Evolutionary conservation across 2,888 invertebrate genomes (phyloP).

Genomic region (Eledona agricola): DNA sequence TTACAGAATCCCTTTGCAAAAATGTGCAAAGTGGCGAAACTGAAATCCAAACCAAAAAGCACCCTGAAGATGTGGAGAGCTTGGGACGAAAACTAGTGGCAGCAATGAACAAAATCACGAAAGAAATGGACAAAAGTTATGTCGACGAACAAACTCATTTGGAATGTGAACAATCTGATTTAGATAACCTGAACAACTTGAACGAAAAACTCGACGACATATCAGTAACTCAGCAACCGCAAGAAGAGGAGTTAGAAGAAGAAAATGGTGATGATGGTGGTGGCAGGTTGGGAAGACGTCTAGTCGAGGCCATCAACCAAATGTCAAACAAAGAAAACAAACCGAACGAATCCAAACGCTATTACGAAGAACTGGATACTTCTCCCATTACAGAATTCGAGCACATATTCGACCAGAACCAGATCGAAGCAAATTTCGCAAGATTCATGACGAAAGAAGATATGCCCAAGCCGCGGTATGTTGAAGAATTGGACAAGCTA

Average conservation of each 20-base stretch:
- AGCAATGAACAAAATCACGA: conserved; percentile 33
- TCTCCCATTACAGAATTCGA: conserved; percentile 16
- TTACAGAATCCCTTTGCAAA: too few species aligned
- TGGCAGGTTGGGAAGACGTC: conserved; percentile 5
- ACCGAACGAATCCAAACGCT: conserved; percentile 22
- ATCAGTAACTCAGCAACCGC: conserved; percentile 14
- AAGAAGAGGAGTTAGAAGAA: conserved; percentile 15
- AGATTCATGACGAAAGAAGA: conserved; percentile 14
- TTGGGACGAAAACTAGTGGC: conserved; percentile 38
- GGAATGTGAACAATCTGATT: conserved; percentile 13
- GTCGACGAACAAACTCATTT: conserved; percentile 13
- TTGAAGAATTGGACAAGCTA: conserved; percentile 42
- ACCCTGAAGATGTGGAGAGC: background rate
- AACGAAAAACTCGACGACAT: conserved; percentile 7
- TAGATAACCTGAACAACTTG: conserved; percentile 8
- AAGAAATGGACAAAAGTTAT: conserved; percentile 13
- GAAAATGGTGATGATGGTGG: conserved; percentile 11
- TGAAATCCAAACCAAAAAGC: too few species aligned
- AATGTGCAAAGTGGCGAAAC: too few species aligned
- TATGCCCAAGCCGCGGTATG: conserved; percentile 29
- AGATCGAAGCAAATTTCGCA: background rate
- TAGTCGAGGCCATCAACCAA: conserved; percentile 11
- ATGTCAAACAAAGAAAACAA: conserved; percentile 13
- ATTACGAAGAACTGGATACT: conserved; percentile 42
- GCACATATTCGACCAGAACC: conserved; percentile 14